Evolutionary conservation across 2,113 vertebrate species (phyloP).

Genomic region (Pachyramphus minor): DNA sequence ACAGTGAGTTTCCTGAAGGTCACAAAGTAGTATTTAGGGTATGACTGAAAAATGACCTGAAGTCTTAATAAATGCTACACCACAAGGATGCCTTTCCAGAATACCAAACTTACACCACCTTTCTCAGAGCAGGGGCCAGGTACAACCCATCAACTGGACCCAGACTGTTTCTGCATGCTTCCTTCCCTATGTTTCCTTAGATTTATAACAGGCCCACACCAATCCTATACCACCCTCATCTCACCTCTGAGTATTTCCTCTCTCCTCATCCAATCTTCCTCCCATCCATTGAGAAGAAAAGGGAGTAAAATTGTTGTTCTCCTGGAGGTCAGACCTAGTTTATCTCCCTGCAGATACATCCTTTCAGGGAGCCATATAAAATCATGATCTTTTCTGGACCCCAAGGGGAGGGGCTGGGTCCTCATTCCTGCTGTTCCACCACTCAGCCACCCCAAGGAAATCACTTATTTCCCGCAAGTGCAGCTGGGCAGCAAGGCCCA

Average conservation of each 20-base stretch:
- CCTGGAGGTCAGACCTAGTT: not conserved
- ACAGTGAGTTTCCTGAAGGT: not conserved
- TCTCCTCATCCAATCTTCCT: not conserved
- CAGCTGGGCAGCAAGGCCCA: not conserved
- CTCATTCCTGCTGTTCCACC: not conserved
- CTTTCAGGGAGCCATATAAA: not conserved
- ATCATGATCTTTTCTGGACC: rapidly evolving
- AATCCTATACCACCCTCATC: not conserved
- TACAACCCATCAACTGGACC: not conserved
- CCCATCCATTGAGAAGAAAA: not conserved
- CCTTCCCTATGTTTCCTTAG: not conserved
- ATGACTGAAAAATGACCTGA: not conserved
- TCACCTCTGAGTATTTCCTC: not conserved
- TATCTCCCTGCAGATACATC: not conserved
- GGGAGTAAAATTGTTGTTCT: not conserved
- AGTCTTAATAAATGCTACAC: not conserved
- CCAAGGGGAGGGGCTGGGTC: not conserved
- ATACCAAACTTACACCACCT: not conserved
- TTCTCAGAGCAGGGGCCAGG: not conserved
- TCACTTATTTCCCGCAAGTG: not conserved
- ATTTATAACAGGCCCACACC: not conserved
- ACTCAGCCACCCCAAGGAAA: not conserved
- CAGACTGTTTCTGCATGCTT: not conserved
- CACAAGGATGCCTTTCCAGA: not conserved
- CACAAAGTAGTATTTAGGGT: not conserved